Conservation (phyloP, 53 echinoderm and acorn worm species). For the Crossaster papposus region DNA sequence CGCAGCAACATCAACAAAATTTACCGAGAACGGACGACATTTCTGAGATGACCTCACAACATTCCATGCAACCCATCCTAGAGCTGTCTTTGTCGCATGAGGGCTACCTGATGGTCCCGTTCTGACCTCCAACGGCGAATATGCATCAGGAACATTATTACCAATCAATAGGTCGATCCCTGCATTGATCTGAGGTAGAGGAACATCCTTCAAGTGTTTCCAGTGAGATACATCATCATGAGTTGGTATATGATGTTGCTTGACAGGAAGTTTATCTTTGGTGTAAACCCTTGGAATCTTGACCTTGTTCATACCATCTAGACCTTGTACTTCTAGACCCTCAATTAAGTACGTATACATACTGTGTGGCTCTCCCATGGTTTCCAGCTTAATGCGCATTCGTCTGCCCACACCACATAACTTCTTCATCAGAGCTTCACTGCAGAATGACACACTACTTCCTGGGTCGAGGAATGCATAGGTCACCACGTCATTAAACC, state of each 20-base stretch:
- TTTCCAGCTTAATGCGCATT: conserved; percentile 44
- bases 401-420: conserved; percentile 36
- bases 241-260: conserved; percentile 35
- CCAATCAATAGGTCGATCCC: conserved; percentile 57
- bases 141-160: conserved; percentile 60
- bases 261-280: conserved; percentile 53
- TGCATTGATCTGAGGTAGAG: conserved; percentile 34
- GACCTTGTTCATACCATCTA: conserved; percentile 35
- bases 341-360: conserved; percentile 36
- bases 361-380: conserved; percentile 39
- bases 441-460: conserved; percentile 59
- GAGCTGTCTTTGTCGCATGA: conserved; percentile 54
- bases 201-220: conserved; percentile 34
- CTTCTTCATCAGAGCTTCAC: conserved; percentile 41
- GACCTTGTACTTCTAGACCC: conserved; percentile 24
- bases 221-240: conserved; percentile 51
- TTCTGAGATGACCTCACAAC: conserved; percentile 7
- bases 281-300: conserved; percentile 49
- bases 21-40: conserved; percentile 15
- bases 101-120: conserved; percentile 60
- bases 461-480: conserved; percentile 66
- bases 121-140: conserved; percentile 54
- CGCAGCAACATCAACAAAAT: conserved; percentile 16
- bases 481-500: conserved; percentile 7
- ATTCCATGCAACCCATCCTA: conserved; percentile 64